Evolutionary conservation across 2,797 vertebrate species (phyloP), one percentile per base, ranked within the genome.

Genomic region (Ctenochaetus hawaiiensis): DNA sequence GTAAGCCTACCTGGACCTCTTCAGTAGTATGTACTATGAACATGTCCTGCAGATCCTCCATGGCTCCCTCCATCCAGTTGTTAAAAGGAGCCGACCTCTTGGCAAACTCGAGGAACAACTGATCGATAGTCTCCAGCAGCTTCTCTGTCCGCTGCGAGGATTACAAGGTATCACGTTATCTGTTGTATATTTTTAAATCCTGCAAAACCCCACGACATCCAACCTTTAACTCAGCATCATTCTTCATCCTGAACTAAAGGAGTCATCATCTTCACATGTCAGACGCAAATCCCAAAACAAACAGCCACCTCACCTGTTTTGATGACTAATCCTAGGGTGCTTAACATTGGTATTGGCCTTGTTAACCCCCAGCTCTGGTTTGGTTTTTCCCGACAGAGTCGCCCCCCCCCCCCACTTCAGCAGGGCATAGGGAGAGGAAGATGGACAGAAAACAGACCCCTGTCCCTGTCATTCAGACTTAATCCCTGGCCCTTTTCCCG

Each of bases 21-120:
- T 99, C 97, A 49, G 96, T 95, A 66, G 96, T 97, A 58, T 99
- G 98, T 69, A 99, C 98, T 49, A 99, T 99, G 80, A 99, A 99
- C 97, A 99, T 99, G 86, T 99, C 98, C 86, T 99, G 98, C 83
- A 99, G 94, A 72, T 99, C 98, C 91, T 99, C 98, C 98, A 98
- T 98, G 64, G 98, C 98, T 34, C 98, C 98, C 82, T 99, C 98
- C 98, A 99, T 98, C 98, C 98, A 99, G 92, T 98, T 99, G 93
- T 99, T 99, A 92, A 99, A 99, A 34, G 98, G 98, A 49, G 97
- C 97, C 0, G 96, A 96, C 89, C 98, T 96, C 94, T 99, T 99
- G 56, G 97, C 96, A 91, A 97, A 99, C 87, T 99, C 98, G 92
- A 99, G 80, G 87, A 98, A 97, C 93, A 99, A 92, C 86, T 99